These are phyloP conservation scores for Cyprinus carpio DNA, from an alignment of 2,113 vertebrate genomes.

Conservation along the genomic window DNA sequence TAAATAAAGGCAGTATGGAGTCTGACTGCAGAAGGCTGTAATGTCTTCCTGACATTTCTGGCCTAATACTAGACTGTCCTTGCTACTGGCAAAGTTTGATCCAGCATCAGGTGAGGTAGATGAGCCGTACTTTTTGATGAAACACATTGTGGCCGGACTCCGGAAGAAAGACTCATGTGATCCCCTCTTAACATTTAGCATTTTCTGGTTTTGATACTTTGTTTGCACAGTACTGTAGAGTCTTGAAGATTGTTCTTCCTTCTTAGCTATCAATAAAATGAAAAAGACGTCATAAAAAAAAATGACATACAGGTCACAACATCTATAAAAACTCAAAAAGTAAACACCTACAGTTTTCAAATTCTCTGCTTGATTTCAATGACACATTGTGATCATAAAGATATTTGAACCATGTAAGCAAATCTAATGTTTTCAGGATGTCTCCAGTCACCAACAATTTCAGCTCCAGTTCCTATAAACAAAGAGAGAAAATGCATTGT, in stretches of 20 bases:
- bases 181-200: not conserved
- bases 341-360: constrained; percentile 20
- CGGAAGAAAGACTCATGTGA: not conserved
- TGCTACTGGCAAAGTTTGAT: constrained; percentile 2
- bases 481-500: not conserved
- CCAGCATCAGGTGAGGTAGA: not conserved
- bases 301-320: not conserved
- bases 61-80: constrained; percentile 43
- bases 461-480: constrained; percentile 70
- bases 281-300: too few relatives aligned
- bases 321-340: not conserved
- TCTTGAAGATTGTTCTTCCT: too few relatives aligned
- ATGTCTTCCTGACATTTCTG: constrained; percentile 48
- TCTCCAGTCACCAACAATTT: constrained; percentile 81
- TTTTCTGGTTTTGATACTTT: constrained; percentile 5
- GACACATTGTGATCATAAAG: too few relatives aligned
- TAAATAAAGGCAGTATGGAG: constrained; percentile 71
- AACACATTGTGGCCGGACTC: constrained; percentile 4
- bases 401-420: too few relatives aligned
- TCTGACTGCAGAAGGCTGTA: constrained; percentile 27
- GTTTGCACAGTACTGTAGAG: not conserved
- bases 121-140: constrained; percentile 53
- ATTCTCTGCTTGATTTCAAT: not conserved
- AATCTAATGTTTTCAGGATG: constrained; percentile 69
- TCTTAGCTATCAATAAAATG: constrained; percentile 16